These are phyloP conservation scores for Antheraea assamensis DNA, from an alignment of 2,888 invertebrate species.

Conservation along the genomic window DNA sequence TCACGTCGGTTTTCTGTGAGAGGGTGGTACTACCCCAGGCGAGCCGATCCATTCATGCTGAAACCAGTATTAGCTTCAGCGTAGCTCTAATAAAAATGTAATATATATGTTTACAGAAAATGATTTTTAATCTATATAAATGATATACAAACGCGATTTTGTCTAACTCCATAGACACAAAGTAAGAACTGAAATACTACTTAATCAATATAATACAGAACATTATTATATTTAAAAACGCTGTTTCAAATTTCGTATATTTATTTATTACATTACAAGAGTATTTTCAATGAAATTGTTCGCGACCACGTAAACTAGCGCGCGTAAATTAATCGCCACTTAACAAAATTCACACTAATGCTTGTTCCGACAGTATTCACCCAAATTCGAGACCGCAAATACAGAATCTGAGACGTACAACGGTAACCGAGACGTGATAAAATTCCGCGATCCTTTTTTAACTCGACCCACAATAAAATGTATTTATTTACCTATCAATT, in stretches of 20 bases:
- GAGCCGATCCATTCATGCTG: no score
- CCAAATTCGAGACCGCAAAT: neutral
- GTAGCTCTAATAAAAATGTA: neutral
- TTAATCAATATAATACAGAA: neutral
- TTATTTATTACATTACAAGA: no score
- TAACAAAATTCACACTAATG: neutral
- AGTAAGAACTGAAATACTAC: no score
- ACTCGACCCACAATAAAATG: constrained; percentile 18
- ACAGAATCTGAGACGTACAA: constrained; percentile 34
- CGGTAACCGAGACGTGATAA: constrained; percentile 38
- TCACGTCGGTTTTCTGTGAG: no score
- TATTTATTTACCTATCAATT: constrained; percentile 34
- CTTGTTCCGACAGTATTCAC: neutral
- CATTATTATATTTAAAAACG: no score
- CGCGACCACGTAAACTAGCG: neutral
- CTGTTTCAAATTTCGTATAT: no score
- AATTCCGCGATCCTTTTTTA: constrained; percentile 21
- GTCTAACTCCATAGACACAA: no score
- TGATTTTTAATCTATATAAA: neutral
- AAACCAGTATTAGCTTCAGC: no score
- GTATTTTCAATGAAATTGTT: neutral
- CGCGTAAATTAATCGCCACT: neutral
- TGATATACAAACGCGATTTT: no score
- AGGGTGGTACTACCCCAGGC: no score
- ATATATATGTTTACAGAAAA: neutral